Percentiles rank a stretch among this genome's conserved stretches.
Evolutionary conservation across 2,888 invertebrate species (phyloP).

Genomic region (Protonemura montana): DNA sequence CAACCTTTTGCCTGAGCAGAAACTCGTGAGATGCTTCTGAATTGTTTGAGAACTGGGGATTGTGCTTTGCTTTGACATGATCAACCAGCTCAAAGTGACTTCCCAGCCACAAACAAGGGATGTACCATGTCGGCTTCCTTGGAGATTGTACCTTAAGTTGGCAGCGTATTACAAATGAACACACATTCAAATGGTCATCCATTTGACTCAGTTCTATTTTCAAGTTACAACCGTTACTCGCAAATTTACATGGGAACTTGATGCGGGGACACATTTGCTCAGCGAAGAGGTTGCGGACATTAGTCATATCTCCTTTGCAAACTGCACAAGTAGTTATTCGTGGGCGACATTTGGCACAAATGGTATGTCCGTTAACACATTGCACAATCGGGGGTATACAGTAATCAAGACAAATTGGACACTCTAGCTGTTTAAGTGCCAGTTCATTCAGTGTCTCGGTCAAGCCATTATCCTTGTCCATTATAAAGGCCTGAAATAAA

Average conservation of each 20-base stretch:
- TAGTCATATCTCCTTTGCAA: slow-evolving; percentile 62
- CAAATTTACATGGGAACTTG: slow-evolving; percentile 25
- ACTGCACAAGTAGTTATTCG: slow-evolving; percentile 67
- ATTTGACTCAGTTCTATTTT: neutral
- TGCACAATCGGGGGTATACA: slow-evolving; percentile 69
- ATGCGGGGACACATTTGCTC: slow-evolving; percentile 12
- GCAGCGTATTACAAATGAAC: slow-evolving; percentile 24
- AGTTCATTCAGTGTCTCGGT: neutral
- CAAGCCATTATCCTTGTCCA: neutral
- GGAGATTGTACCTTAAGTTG: neutral
- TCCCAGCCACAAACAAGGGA: slow-evolving; percentile 18
- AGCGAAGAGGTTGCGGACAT: slow-evolving; percentile 60
- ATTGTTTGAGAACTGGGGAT: neutral
- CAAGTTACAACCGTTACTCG: neutral
- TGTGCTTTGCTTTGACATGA: neutral
- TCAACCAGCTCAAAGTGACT: slow-evolving; percentile 21
- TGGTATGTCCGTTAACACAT: slow-evolving; percentile 70
- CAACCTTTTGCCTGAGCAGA: neutral
- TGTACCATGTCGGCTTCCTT: neutral
- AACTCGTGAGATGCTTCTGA: neutral
- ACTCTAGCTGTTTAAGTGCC: slow-evolving; percentile 60
- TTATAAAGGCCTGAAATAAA: neutral
- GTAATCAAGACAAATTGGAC: slow-evolving; percentile 70
- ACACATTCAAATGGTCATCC: slow-evolving; percentile 21
- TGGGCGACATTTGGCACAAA: slow-evolving; percentile 66